Percentiles rank a stretch among this genome's conserved stretches.
Conservation (phyloP, 2,113 vertebrate genomes). For the Apodemus speciosus region DNA sequence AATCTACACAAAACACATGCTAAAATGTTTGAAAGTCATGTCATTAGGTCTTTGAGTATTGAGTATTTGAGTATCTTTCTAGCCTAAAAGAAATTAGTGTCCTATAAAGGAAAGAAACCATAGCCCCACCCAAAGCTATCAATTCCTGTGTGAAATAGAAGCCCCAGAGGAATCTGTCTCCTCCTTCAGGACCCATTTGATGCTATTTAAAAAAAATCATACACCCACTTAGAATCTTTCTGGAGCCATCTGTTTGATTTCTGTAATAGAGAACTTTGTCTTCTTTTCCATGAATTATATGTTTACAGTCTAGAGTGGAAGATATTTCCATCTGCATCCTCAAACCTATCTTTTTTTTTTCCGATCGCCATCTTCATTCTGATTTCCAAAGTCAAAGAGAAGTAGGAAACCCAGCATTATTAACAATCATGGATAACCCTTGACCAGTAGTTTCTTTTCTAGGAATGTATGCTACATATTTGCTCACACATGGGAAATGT, state of each 20-base stretch:
- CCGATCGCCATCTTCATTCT: neutral
- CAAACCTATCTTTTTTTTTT: neutral
- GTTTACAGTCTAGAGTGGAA: neutral
- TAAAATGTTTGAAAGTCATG: neutral
- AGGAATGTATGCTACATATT: neutral
- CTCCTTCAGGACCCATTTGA: neutral
- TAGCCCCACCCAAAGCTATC: rapidly evolving
- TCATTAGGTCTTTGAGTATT: neutral
- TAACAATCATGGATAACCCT: neutral
- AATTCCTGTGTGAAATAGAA: neutral
- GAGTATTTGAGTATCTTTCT: neutral
- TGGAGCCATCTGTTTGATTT: neutral
- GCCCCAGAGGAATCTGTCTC: neutral
- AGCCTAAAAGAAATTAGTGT: neutral
- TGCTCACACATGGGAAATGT: neutral
- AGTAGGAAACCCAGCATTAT: neutral
- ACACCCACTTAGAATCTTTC: neutral
- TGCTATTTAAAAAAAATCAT: neutral
- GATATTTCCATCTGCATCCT: too few species aligned
- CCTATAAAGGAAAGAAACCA: neutral
- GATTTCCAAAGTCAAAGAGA: neutral
- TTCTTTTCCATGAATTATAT: neutral
- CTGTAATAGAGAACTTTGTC: neutral
- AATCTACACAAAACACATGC: neutral
- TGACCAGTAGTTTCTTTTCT: neutral